These are phyloP conservation scores for Morus bassanus DNA, from an alignment of 2,797 vertebrate species.

Conservation along the genomic window DNA sequence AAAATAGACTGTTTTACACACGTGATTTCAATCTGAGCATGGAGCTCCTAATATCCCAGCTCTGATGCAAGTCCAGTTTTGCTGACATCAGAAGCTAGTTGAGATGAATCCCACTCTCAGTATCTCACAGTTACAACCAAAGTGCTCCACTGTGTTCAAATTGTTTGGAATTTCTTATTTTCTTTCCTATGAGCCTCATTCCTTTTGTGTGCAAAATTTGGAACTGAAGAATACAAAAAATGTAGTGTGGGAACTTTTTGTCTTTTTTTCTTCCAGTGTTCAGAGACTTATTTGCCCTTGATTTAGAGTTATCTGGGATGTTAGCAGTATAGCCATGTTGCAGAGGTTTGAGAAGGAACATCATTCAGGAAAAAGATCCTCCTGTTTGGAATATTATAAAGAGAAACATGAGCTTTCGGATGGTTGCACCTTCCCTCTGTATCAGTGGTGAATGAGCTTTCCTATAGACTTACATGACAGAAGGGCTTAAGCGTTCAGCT, in stretches of 20 bases:
- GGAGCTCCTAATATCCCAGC: background rate
- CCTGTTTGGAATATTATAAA: background rate
- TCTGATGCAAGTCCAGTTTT: background rate
- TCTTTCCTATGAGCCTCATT: background rate
- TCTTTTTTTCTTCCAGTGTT: background rate
- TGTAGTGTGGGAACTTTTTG: background rate
- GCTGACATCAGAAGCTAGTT: background rate
- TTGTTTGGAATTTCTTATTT: background rate
- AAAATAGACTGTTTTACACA: background rate
- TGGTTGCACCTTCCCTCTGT: background rate
- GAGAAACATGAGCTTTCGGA: background rate
- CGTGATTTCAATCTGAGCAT: background rate
- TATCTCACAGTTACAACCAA: background rate
- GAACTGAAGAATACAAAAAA: background rate
- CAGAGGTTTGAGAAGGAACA: background rate
- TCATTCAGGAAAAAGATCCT: background rate
- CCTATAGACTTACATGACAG: background rate
- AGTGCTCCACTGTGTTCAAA: background rate
- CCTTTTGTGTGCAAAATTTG: background rate
- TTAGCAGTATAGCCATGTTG: background rate
- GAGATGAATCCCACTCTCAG: background rate
- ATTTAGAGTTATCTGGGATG: background rate
- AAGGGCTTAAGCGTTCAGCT: background rate
- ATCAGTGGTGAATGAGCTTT: background rate
- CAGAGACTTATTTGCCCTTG: background rate